These are phyloP conservation scores for Lagocephalus sceleratus DNA, from an alignment of 2,797 vertebrate genomes.

Conservation along the genomic window DNA sequence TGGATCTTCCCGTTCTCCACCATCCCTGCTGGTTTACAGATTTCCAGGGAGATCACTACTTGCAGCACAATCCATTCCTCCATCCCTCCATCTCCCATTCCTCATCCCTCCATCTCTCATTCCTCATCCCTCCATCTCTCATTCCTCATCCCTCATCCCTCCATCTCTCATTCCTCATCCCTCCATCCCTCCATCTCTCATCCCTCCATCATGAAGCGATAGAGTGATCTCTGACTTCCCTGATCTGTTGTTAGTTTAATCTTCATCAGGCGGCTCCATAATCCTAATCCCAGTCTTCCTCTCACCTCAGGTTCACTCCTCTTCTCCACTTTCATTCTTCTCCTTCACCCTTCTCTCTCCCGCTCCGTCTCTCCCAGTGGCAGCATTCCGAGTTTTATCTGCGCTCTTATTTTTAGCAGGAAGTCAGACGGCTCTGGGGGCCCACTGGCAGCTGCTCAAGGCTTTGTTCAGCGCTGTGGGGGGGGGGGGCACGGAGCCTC, in stretches of 20 bases:
- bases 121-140: too few species aligned
- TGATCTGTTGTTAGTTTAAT: too few species aligned
- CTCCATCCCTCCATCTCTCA: too few species aligned
- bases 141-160: too few species aligned
- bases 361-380: conserved; percentile 7
- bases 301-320: not conserved
- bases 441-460: conserved; percentile 61
- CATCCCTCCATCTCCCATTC: not conserved
- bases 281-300: not conserved
- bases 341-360: not conserved
- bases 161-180: too few species aligned
- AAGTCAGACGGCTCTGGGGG: conserved; percentile 51
- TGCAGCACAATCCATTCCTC: too few species aligned
- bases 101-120: too few species aligned
- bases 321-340: not conserved
- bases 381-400: conserved; percentile 36
- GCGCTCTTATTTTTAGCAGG: conserved; percentile 63
- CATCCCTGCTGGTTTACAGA: conserved; percentile 24
- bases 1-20: conserved; percentile 39
- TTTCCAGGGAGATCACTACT: too few species aligned
- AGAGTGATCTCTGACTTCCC: too few species aligned
- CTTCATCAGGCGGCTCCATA: too few species aligned
- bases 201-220: too few species aligned
- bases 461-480: conserved; percentile 54
- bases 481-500: too few species aligned